Evolutionary conservation across 2,888 invertebrate species (phyloP).

Genomic region (Drosophila paucipuncta): DNA sequence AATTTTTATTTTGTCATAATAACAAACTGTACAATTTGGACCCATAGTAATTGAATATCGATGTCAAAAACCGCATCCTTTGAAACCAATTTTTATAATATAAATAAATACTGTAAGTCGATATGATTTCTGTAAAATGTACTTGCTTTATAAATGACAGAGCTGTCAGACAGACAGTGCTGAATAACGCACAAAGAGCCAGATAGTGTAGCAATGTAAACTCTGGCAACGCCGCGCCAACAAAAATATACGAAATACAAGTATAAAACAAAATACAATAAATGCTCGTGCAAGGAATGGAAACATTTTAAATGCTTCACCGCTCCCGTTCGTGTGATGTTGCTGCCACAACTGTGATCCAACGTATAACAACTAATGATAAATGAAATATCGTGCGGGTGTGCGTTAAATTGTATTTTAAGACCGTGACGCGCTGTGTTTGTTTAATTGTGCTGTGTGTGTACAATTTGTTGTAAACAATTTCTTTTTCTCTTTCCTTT

Average conservation of each 20-base stretch:
- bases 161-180: conserved; percentile 22
- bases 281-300: conserved; percentile 62
- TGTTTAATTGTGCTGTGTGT: conserved; percentile 46
- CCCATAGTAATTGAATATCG: neutral
- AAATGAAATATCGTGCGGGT: conserved; percentile 43
- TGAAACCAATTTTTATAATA: neutral
- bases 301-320: conserved; percentile 56
- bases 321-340: conserved; percentile 58
- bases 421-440: conserved; percentile 51
- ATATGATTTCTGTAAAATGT: neutral
- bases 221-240: conserved; percentile 55
- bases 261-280: conserved; percentile 67
- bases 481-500: neutral
- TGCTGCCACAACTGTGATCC: conserved; percentile 56
- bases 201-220: neutral
- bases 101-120: neutral
- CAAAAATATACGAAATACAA: conserved; percentile 66
- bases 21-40: neutral
- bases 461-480: conserved; percentile 52
- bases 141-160: neutral
- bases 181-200: conserved; percentile 13
- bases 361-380: conserved; percentile 49
- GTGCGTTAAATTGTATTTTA: conserved; percentile 39
- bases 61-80: neutral
- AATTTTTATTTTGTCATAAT: neutral